Evolutionary conservation across 2,888 invertebrate genomes (phyloP).

Genomic region (Hypomecis punctinalis): DNA sequence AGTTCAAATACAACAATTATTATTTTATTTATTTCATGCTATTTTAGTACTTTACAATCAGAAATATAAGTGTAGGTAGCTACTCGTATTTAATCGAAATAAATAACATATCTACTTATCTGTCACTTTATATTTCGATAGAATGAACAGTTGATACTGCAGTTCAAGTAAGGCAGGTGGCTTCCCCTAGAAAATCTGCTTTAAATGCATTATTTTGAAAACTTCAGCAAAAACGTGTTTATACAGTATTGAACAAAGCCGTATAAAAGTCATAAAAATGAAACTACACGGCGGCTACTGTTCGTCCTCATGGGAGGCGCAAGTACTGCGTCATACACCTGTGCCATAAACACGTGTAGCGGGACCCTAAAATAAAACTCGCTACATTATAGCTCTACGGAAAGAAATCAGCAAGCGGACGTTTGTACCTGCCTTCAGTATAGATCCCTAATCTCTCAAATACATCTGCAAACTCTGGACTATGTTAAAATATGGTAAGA

Average conservation of each 20-base stretch:
- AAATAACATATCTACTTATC: too few relatives aligned
- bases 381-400: slow-evolving; percentile 13
- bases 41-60: too few relatives aligned
- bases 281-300: slow-evolving; percentile 19
- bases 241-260: slow-evolving; percentile 16
- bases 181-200: background rate
- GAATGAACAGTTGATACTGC: too few relatives aligned
- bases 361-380: slow-evolving; percentile 20
- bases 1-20: too few relatives aligned
- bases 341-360: slow-evolving; percentile 22
- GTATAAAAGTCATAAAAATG: slow-evolving; percentile 25
- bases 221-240: slow-evolving; percentile 7
- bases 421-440: background rate
- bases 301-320: slow-evolving; percentile 12
- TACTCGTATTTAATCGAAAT: too few relatives aligned
- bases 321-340: slow-evolving; percentile 23
- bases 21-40: too few relatives aligned
- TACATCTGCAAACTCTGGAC: too few relatives aligned
- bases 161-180: background rate
- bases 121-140: too few relatives aligned
- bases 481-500: too few relatives aligned
- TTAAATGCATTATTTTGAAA: background rate
- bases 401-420: background rate
- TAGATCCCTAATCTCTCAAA: background rate
- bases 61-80: too few relatives aligned